Base-by-base conservation (phyloP, 2,888 invertebrate genomes). In the Drosophila incognita region DNA sequence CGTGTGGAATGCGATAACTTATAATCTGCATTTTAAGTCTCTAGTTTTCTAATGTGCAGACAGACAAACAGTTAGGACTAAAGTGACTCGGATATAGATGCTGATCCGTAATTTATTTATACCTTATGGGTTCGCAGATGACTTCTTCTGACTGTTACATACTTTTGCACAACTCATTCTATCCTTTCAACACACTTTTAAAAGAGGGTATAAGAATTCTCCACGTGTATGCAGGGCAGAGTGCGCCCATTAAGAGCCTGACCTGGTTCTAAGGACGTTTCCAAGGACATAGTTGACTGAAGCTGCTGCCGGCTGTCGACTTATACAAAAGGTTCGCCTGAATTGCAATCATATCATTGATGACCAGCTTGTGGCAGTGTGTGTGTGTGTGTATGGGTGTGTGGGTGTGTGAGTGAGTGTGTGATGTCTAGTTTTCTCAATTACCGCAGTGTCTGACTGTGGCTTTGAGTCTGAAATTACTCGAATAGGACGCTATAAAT, bases 401-500 rank as follows among this genome's bases (percentile, higher is more conserved):
- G 27, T 29, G 54, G 4, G 24, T 3, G 46, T 40, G 56, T 48
- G 42, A n/a, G 27, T 49, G 38, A 15, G 11, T 33, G 29, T n/a
- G 11, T 49, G 60, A 63, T 79, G 56, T 49, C 49, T 77, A 70
- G 69, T 58, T 71, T 57, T n/a, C 64, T 59, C 71, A 76, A 75
- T 76, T 76, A 75, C 60, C 40, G 21, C n/a, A 10, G n/a, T 42
- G 52, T 48, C 27, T 36, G 63, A 53, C 40, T 60, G 59, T 56
- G 56, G 29, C 54, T 36, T 61, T 62, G 59, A 29, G 63, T 36
- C 69, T 76, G 54, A 66, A 76, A 74, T 83, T 81, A 68, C 68
- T 62, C 48, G 36, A 51, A 65, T 24, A 59, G 21, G 21, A 62
- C 31, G n/a, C 72, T 79, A 71, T 75, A 79, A 79, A 79, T 76